phyloP scores from a whole-genome alignment of 1,140 invertebrate species.

The Bombus affinis region DNA sequence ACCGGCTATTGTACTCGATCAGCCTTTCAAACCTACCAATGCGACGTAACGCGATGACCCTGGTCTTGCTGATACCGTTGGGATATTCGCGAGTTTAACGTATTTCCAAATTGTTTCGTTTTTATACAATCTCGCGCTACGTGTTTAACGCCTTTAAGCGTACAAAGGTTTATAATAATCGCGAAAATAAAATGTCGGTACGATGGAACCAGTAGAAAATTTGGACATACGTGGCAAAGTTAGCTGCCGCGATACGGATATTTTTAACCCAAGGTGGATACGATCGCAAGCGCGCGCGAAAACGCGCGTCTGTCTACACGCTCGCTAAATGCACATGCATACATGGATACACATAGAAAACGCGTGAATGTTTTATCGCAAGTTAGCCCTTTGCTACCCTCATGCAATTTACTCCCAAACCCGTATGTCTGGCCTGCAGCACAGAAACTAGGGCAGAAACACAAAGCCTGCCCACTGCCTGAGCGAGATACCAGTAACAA shows the following conservation, averaged over 20 bases:
- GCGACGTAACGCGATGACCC: slow-evolving; percentile 32
- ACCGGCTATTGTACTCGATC: slow-evolving; percentile 18
- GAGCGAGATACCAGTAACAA: slow-evolving; percentile 77
- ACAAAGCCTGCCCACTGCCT: slow-evolving; percentile 78
- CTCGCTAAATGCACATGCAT: not conserved
- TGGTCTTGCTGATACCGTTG: not conserved
- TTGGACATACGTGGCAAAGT: slow-evolving; percentile 20
- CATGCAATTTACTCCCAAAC: slow-evolving; percentile 70
- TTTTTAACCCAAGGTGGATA: slow-evolving; percentile 77
- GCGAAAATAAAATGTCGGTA: not conserved
- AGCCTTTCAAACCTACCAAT: not conserved
- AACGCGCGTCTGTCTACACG: not conserved
- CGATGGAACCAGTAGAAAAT: slow-evolving; percentile 5
- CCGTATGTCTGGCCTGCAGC: slow-evolving; percentile 70
- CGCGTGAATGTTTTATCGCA: slow-evolving; percentile 79
- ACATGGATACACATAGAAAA: slow-evolving; percentile 70
- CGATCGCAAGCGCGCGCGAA: slow-evolving; percentile 11
- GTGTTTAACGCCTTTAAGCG: not conserved
- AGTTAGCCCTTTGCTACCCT: slow-evolving; percentile 70
- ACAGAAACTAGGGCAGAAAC: slow-evolving; percentile 79
- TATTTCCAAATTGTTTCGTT: not conserved
- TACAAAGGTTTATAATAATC: not conserved
- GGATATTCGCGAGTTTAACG: not conserved
- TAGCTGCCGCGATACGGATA: slow-evolving; percentile 70
- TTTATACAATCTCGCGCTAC: too few relatives aligned